These are phyloP conservation scores for Pectinophora gossypiella DNA, from an alignment of 1,140 invertebrate species.

Conservation along the genomic window DNA sequence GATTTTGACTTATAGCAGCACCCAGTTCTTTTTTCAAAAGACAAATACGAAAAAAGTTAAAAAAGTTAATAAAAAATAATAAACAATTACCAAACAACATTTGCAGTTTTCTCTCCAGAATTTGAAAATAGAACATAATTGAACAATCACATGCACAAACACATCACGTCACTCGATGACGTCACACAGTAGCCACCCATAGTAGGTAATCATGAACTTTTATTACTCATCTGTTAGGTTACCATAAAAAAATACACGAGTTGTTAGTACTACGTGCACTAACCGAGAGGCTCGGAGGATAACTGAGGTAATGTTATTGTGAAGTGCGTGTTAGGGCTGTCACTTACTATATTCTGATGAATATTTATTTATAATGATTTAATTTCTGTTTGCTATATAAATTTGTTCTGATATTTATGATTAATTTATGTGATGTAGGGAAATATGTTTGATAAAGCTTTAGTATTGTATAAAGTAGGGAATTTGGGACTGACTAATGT, in stretches of 20 bases:
- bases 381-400: too few species aligned
- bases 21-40: too few species aligned
- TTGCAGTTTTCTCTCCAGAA: too few species aligned
- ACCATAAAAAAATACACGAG: background rate
- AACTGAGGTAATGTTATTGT: background rate
- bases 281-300: background rate
- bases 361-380: too few species aligned
- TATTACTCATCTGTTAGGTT: background rate
- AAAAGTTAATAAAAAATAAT: background rate
- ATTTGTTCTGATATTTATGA: too few species aligned
- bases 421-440: too few species aligned
- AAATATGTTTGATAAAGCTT: too few species aligned
- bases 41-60: background rate
- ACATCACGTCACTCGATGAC: background rate
- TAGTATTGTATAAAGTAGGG: too few species aligned
- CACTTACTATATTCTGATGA: background rate
- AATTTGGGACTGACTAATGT: too few species aligned
- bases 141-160: background rate
- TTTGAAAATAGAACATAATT: background rate
- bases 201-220: too few species aligned
- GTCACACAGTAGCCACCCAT: background rate
- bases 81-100: background rate
- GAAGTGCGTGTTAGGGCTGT: background rate
- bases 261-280: background rate
- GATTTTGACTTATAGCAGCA: too few species aligned